Evolutionary conservation across 1,140 invertebrate genomes (phyloP).

Genomic region (Penaeus japonicus): DNA sequence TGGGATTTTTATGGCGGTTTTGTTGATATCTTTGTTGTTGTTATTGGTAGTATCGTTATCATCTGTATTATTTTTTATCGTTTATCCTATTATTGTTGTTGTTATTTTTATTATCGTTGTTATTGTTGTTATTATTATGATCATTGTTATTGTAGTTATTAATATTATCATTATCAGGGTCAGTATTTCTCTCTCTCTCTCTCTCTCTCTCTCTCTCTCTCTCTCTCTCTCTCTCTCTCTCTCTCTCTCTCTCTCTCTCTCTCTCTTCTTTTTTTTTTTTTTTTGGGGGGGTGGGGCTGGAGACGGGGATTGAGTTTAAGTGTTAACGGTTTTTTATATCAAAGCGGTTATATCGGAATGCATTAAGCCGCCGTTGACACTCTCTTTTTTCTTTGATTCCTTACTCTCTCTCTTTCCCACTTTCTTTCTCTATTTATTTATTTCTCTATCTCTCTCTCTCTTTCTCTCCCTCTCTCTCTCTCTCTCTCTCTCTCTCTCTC

Average conservation of each 20-base stretch:
- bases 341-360: too few species aligned
- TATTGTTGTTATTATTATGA: constrained; percentile 10
- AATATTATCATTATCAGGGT: background rate
- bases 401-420: background rate
- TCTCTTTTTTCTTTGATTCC: background rate
- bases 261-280: background rate
- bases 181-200: too few species aligned
- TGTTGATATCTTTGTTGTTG: too few species aligned
- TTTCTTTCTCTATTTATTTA: background rate
- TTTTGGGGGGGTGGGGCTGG: too few species aligned
- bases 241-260: background rate
- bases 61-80: background rate
- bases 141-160: constrained; percentile 10
- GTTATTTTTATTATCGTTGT: constrained; percentile 17
- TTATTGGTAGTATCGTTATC: too few species aligned
- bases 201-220: background rate
- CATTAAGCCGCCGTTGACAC: too few species aligned
- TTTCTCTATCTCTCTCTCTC: background rate
- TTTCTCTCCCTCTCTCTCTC: background rate
- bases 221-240: background rate
- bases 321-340: too few species aligned
- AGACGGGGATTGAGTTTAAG: too few species aligned
- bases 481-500: background rate
- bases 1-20: too few species aligned
- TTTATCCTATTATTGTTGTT: constrained; percentile 2